Conservation (phyloP, 2,888 invertebrate genomes). For the Apotomis betuletana region DNA sequence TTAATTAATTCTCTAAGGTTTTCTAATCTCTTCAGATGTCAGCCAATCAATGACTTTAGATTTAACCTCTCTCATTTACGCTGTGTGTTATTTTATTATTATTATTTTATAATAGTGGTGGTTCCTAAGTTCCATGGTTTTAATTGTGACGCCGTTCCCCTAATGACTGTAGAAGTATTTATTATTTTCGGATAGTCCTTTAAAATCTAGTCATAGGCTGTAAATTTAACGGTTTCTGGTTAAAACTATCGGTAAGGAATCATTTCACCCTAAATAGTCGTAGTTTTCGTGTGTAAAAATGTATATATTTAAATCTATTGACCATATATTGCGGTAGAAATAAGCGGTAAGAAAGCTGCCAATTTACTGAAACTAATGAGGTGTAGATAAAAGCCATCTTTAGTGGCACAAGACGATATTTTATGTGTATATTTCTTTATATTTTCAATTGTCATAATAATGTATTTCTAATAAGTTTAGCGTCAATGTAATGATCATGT, state of each 20-base stretch:
- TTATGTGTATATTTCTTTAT: not conserved
- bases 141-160: not conserved
- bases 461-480: not conserved
- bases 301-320: constrained; percentile 7
- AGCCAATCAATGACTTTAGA: constrained; percentile 17
- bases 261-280: not conserved
- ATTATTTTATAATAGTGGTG: not conserved
- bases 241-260: constrained; percentile 7
- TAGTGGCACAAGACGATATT: no score
- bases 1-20: not conserved
- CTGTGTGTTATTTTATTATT: not conserved
- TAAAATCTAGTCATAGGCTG: constrained; percentile 19
- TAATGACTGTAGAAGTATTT: not conserved
- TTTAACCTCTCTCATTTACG: constrained; percentile 1
- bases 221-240: constrained; percentile 5
- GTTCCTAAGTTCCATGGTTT: not conserved
- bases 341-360: constrained; percentile 1
- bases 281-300: constrained; percentile 12
- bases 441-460: not conserved
- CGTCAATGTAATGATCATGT: not conserved
- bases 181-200: not conserved
- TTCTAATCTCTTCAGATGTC: constrained; percentile 12
- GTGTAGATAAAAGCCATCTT: no score
- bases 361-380: no score
- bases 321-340: not conserved